Evolutionary conservation across 30 jellyfish, hydroid and myxozoan genomes (phyloP), one percentile per base, ranked within the genome.

Genomic region (Aurelia aurita): DNA sequence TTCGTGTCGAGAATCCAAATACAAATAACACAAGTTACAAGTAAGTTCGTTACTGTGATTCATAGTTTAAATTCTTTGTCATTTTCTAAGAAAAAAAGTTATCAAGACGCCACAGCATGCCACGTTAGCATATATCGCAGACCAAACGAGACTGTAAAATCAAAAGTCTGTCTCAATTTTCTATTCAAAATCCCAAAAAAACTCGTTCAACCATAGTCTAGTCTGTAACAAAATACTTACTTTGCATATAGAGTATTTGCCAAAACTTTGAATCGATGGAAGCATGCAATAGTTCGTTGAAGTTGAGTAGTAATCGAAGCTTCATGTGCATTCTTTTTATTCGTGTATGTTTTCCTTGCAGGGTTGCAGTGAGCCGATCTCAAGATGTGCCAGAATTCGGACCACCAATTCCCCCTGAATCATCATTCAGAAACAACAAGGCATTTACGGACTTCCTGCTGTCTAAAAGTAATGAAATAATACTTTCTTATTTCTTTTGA

Each of bases 361-460:
- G 98, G 58, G 98, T 95, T 34, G 98, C 98, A 6, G 99, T 95
- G 0, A 85, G 95, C 60, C 92, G 99, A 1, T 86, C 97, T 12
- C 90, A 82, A 57, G 99, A 95, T 43, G 99, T 95, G 51, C 99
- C 99, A 25, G 49, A 75, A 19, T 95, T 95, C 72, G 99, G 99
- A 3, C 99, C 99, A n/a, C 97, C 98, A 0, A 81, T 95, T 25
- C 97, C 99, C 2, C 98, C 96, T 16, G 89, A 83, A 15, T 68
- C 94, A 14, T 21, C 84, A 7, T 89, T 89, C 60, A 71, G 69
- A 51, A 74, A 77, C 34, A 87, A 80, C 80, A 90, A 90, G 44
- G 96, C 97, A 11, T 95, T 95, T 72, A 84, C 89, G 57, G 98
- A 96, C 64, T 96, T 96, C 69, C 83, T 90, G 74, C 69, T 90